Evolutionary conservation across 2,797 vertebrate genomes (phyloP).

Genomic region (Lycodopsis pacificus): DNA sequence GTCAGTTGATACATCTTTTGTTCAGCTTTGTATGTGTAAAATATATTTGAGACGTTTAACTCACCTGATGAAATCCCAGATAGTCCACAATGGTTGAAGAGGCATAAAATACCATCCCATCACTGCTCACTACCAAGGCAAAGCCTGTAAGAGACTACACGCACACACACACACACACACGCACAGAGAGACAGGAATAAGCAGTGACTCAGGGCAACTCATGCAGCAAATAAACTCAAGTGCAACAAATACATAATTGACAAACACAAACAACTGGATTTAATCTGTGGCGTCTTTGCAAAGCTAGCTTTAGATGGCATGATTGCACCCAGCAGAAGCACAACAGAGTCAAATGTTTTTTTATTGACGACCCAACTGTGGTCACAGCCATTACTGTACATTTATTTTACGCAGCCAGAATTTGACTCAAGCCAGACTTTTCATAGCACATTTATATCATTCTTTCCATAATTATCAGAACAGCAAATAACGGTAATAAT

Average conservation of each 20-base stretch:
- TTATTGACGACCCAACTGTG: conserved; percentile 8
- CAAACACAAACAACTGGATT: conserved; percentile 40
- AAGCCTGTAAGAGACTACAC: conserved; percentile 93
- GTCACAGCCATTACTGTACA: conserved; percentile 19
- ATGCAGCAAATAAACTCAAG: conserved; percentile 41
- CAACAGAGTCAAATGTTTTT: background rate
- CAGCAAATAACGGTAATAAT: conserved; percentile 48
- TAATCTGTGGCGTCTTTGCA: conserved; percentile 4
- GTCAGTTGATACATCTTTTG: background rate
- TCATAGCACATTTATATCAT: conserved; percentile 45
- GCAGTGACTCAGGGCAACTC: conserved; percentile 37
- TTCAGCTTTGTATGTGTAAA: background rate
- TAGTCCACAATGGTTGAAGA: conserved; percentile 96
- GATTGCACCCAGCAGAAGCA: conserved; percentile 1
- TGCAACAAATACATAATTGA: conserved; percentile 47
- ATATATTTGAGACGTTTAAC: conserved; percentile 23
- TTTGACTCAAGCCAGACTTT: conserved; percentile 18
- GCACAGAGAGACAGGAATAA: conserved; percentile 25
- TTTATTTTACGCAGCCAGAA: background rate
- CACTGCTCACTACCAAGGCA: conserved; percentile 92
- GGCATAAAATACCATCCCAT: conserved; percentile 95
- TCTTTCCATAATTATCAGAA: conserved; percentile 55
- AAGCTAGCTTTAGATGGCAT: conserved; percentile 5
- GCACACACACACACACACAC: conserved; percentile 52
- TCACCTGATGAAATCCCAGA: conserved; percentile 97